Percentiles rank a stretch among this genome's conserved stretches.
These are phyloP conservation scores for Cyprinodon tularosa DNA, from an alignment of 2,113 vertebrate species.

Conservation along the genomic window DNA sequence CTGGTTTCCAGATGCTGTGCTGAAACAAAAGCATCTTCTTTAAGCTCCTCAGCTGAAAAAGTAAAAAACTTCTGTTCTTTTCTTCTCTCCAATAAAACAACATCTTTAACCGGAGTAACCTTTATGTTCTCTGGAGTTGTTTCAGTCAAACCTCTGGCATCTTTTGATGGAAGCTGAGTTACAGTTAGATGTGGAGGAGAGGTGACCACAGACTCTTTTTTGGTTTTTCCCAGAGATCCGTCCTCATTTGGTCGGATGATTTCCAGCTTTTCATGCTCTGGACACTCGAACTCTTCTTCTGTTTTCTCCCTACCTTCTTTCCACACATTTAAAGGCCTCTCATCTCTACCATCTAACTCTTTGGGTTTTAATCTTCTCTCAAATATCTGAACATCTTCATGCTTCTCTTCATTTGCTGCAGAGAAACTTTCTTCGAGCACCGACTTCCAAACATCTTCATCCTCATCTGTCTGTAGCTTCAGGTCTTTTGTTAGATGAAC, in stretches of 20 bases:
- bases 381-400: conserved; percentile 22
- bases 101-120: neutral
- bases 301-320: conserved; percentile 7
- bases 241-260: conserved; percentile 7
- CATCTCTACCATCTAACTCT: conserved; percentile 8
- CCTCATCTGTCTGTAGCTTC: conserved; percentile 26
- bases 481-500: conserved; percentile 44
- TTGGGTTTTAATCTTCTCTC: conserved; percentile 4
- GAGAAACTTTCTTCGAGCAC: conserved; percentile 8
- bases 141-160: neutral
- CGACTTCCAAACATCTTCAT: conserved; percentile 29
- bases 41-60: neutral
- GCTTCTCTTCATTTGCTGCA: conserved; percentile 12
- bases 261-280: neutral
- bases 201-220: neutral
- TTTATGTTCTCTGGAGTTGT: neutral
- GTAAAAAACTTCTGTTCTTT: neutral
- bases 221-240: neutral
- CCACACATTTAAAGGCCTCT: neutral
- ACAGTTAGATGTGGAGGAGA: conserved; percentile 4
- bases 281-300: neutral
- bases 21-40: neutral
- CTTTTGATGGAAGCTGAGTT: neutral
- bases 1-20: neutral
- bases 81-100: neutral